These are phyloP conservation scores for Lasaia peninsularis DNA, from an alignment of 1,140 invertebrate species.

Conservation along the genomic window DNA sequence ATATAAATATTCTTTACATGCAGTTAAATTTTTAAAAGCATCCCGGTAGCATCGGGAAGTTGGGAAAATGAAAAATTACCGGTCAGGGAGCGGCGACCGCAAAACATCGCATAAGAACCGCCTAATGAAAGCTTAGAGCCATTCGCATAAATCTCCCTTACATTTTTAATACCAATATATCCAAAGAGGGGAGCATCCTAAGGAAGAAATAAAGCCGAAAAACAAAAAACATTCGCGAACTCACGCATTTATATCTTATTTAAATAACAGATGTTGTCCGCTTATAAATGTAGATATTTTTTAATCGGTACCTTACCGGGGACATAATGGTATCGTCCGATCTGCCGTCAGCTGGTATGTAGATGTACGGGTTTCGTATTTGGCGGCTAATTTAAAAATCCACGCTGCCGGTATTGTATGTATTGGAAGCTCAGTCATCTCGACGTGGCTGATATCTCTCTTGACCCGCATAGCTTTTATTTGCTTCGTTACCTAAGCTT, in stretches of 20 bases:
- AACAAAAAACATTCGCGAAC: slow-evolving; percentile 65
- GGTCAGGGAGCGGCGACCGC: slow-evolving; percentile 72
- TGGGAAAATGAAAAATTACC: slow-evolving; percentile 74
- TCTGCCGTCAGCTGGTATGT: slow-evolving; percentile 74
- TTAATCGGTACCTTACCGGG: slow-evolving; percentile 72
- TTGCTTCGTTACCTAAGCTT: slow-evolving; percentile 72
- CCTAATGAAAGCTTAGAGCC: slow-evolving; percentile 77
- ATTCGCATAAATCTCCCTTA: slow-evolving; percentile 76
- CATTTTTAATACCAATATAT: slow-evolving; percentile 78
- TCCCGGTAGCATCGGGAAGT: slow-evolving; percentile 56
- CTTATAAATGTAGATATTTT: slow-evolving; percentile 73
- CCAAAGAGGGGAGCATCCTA: slow-evolving; percentile 58
- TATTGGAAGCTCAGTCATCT: slow-evolving; percentile 47
- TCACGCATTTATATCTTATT: slow-evolving; percentile 71
- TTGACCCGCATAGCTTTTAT: slow-evolving; percentile 71
- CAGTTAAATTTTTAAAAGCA: slow-evolving; percentile 67
- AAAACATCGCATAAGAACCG: slow-evolving; percentile 70
- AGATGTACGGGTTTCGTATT: slow-evolving; percentile 63
- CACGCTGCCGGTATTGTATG: slow-evolving; percentile 39
- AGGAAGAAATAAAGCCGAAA: slow-evolving; percentile 57
- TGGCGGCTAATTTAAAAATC: slow-evolving; percentile 71
- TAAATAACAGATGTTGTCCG: slow-evolving; percentile 72
- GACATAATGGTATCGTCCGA: slow-evolving; percentile 74
- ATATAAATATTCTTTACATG: slow-evolving; percentile 76
- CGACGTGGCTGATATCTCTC: slow-evolving; percentile 63